Percentiles rank a stretch among this genome's conserved stretches.
Evolutionary conservation across 92 coral and sea anemone genomes (phyloP).

Genomic region (Scolanthus callimorphus): DNA sequence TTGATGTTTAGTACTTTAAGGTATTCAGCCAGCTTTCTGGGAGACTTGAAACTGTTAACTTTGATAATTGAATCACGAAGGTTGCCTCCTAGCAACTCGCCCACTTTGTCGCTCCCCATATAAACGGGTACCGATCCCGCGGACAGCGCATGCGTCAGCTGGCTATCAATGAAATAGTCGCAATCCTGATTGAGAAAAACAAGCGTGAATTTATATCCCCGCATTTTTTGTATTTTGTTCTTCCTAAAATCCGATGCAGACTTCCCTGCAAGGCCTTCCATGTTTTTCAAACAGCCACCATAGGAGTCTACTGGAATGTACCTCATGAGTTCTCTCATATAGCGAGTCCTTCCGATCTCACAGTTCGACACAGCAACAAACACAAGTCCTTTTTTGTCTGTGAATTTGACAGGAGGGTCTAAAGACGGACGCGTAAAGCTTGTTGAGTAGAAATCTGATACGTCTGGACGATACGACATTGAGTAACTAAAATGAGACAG

Average conservation of each 20-base stretch:
- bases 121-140: constrained; percentile 70
- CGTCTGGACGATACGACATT: constrained; percentile 33
- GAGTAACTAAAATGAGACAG: too few relatives aligned
- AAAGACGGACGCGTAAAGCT: constrained; percentile 21
- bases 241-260: constrained; percentile 12
- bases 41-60: constrained; percentile 54
- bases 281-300: constrained; percentile 55
- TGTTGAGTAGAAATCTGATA: constrained; percentile 43
- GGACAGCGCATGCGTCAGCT: constrained; percentile 50
- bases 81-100: constrained; percentile 55
- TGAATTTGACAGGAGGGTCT: constrained; percentile 42
- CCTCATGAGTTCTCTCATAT: constrained; percentile 58
- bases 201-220: too few relatives aligned
- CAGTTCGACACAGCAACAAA: constrained; percentile 69
- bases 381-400: constrained; percentile 40
- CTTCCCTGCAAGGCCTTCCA: constrained; percentile 18
- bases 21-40: constrained; percentile 49
- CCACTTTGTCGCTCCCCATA: constrained; percentile 62
- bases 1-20: constrained; percentile 36
- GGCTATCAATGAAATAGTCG: constrained; percentile 67
- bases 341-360: constrained; percentile 57
- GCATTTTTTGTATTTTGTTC: constrained; percentile 9
- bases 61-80: constrained; percentile 33
- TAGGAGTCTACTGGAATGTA: constrained; percentile 52
- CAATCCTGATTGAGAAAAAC: too few relatives aligned